Evolutionary conservation across 2,797 vertebrate genomes (phyloP).

Genomic region (Hipposideros larvatus): DNA sequence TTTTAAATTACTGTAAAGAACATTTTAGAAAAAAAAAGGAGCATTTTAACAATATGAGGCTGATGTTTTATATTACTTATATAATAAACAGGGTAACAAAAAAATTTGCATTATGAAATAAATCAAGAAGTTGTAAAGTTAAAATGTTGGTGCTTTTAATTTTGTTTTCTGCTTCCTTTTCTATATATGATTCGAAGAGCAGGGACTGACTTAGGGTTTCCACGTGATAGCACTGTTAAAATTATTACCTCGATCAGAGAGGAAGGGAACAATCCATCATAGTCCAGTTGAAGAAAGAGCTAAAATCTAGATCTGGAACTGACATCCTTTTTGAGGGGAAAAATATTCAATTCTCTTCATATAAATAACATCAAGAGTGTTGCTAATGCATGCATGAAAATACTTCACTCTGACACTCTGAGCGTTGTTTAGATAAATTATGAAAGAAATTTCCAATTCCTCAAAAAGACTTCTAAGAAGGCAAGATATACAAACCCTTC

Average conservation of each 20-base stretch:
- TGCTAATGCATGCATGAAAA: background rate
- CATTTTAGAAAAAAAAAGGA: background rate
- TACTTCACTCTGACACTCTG: background rate
- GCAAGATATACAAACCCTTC: background rate
- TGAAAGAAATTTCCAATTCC: background rate
- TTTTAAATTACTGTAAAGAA: constrained; percentile 33
- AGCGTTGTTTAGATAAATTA: background rate
- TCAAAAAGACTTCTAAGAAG: background rate
- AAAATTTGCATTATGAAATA: background rate
- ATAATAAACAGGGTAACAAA: background rate
- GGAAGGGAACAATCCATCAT: background rate
- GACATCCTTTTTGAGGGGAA: background rate
- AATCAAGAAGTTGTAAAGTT: background rate
- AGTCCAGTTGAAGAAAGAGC: background rate
- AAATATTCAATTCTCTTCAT: background rate
- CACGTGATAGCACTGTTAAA: background rate
- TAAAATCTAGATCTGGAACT: background rate
- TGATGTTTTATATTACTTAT: constrained; percentile 4
- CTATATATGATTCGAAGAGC: background rate
- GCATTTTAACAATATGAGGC: background rate
- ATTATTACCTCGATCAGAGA: background rate
- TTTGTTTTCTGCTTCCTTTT: background rate
- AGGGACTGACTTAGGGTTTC: background rate
- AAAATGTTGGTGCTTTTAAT: background rate
- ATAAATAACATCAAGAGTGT: background rate